Percentiles rank a stretch among this genome's conserved stretches.
phyloP scores from a whole-genome alignment of 2,113 vertebrate species.

The Odocoileus hemionus region DNA sequence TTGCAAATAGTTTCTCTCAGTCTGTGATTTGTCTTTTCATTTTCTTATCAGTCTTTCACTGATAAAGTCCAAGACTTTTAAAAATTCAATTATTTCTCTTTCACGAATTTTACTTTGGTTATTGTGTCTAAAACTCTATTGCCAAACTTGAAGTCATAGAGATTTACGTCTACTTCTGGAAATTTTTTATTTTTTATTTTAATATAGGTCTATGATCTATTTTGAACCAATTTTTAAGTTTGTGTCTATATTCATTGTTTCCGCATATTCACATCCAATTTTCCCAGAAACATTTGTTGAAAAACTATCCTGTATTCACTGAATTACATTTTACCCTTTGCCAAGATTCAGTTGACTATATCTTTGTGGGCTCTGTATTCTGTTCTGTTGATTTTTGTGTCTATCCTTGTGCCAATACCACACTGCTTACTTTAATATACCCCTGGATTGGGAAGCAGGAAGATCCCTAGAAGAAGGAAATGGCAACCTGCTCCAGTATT shows the following conservation, averaged over 20 bases:
- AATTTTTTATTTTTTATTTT: background rate
- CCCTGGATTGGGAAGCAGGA: background rate
- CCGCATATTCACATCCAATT: background rate
- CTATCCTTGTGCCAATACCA: background rate
- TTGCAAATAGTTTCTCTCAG: background rate
- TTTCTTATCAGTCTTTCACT: background rate
- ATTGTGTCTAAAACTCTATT: background rate
- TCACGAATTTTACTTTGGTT: background rate
- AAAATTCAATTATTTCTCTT: background rate
- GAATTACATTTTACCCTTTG: background rate
- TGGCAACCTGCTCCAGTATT: background rate
- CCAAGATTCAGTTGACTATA: background rate
- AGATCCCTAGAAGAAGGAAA: background rate
- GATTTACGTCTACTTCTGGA: background rate
- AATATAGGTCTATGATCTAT: background rate
- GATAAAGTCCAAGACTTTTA: background rate
- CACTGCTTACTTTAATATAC: background rate
- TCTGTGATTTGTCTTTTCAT: background rate
- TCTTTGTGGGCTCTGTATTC: background rate
- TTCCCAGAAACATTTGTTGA: background rate
- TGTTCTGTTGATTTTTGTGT: background rate
- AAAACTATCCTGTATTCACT: background rate
- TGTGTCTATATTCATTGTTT: background rate
- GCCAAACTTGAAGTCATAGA: background rate
- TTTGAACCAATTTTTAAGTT: background rate